Evolutionary conservation across 2,113 vertebrate species (phyloP).

Genomic region (Aleadryas rufinucha): DNA sequence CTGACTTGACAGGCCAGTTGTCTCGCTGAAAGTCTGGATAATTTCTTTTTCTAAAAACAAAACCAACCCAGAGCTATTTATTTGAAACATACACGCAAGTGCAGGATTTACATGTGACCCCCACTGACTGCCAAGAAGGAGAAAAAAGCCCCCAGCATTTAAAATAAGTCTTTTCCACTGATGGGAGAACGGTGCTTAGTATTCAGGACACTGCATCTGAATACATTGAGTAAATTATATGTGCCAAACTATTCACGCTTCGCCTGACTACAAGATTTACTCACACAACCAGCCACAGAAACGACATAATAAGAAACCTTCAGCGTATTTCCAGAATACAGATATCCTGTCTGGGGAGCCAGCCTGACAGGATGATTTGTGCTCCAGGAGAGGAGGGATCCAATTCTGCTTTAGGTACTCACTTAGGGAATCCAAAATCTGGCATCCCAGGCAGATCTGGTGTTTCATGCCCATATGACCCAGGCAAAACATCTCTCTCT

Average conservation of each 20-base stretch:
- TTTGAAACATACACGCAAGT: neutral
- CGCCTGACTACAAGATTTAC: conserved; percentile 5
- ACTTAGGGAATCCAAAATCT: neutral
- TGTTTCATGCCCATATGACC: neutral
- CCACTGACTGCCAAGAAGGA: neutral
- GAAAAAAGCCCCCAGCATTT: neutral
- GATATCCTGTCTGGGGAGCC: neutral
- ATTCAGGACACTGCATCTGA: neutral
- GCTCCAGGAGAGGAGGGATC: neutral
- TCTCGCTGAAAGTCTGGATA: neutral
- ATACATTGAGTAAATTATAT: conserved; percentile 19
- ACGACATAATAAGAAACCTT: neutral
- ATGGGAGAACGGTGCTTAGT: neutral
- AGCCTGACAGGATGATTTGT: neutral
- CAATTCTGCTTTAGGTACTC: neutral
- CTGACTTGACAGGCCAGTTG: neutral
- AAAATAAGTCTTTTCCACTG: neutral
- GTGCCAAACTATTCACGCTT: neutral
- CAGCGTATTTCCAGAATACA: neutral
- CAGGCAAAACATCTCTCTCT: neutral
- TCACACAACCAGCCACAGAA: neutral
- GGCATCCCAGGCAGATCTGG: neutral
- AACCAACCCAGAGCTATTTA: neutral
- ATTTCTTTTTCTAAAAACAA: neutral
- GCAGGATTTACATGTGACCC: neutral